Conservation (phyloP, 2,888 invertebrate species). For the Smittia aterrima region DNA sequence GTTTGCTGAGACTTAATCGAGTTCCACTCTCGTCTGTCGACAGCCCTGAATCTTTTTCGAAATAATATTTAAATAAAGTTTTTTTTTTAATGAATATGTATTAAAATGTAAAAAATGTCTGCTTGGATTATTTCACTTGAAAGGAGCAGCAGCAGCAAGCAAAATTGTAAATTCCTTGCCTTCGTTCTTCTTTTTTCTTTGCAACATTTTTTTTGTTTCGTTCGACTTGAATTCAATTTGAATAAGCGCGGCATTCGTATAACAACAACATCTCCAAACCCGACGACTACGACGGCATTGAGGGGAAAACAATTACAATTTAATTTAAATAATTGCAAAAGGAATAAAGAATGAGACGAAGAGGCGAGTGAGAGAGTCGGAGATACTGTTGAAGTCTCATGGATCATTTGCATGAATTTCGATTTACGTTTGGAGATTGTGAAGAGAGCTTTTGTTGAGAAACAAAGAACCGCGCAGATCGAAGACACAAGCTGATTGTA, state of each 20-base stretch:
- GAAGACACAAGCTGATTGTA: constrained; percentile 1
- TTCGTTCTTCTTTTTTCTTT: too few relatives aligned
- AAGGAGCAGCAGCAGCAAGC: background rate
- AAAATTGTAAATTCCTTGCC: background rate
- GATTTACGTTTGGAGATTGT: background rate
- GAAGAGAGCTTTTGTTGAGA: too few relatives aligned
- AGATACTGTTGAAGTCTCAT: background rate
- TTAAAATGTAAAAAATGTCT: constrained; percentile 22
- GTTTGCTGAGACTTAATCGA: background rate
- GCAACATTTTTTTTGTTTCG: background rate
- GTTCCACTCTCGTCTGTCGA: background rate
- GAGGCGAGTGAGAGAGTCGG: background rate
- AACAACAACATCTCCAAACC: background rate
- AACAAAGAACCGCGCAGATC: background rate
- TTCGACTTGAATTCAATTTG: background rate
- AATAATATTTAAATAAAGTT: constrained; percentile 17
- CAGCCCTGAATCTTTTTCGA: background rate
- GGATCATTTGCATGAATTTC: constrained; percentile 16
- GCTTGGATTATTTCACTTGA: constrained; percentile 14
- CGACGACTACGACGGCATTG: background rate
- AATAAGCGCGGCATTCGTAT: background rate
- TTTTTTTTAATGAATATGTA: constrained; percentile 23
- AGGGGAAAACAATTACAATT: constrained; percentile 35
- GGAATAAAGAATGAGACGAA: too few relatives aligned
- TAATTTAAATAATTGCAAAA: constrained; percentile 29